Percentiles rank a stretch among this genome's conserved stretches.
These are phyloP conservation scores for Zaprionus kolodkinae DNA, from an alignment of 1,140 invertebrate species.

Conservation along the genomic window DNA sequence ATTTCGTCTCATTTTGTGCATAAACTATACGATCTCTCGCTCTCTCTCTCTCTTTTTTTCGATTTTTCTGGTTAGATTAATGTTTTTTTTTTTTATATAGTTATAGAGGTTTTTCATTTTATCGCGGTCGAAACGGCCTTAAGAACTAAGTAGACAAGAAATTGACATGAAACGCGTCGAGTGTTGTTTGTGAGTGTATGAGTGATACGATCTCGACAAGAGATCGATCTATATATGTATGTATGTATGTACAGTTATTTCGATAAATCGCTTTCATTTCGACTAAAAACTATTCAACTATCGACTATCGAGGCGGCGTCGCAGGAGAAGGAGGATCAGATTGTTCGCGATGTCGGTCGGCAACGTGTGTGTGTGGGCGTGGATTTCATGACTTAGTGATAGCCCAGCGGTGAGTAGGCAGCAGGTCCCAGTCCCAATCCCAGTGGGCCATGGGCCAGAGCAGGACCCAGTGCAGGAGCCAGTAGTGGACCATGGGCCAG, in stretches of 20 bases:
- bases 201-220: conserved; percentile 28
- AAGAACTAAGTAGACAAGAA: conserved; percentile 77
- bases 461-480: conserved; percentile 42
- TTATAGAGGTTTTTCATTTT: conserved; percentile 51
- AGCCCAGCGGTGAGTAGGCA: conserved; percentile 42
- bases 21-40: conserved; percentile 45
- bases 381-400: conserved; percentile 76
- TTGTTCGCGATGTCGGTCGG: conserved; percentile 56
- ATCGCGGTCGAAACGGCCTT: conserved; percentile 80
- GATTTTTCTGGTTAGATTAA: conserved; percentile 1
- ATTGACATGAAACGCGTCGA: conserved; percentile 68
- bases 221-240: conserved; percentile 6
- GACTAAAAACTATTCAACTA: conserved; percentile 76
- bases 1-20: conserved; percentile 45
- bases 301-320: conserved; percentile 53
- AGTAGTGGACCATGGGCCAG: conserved; percentile 8
- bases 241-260: conserved; percentile 53
- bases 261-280: conserved; percentile 72
- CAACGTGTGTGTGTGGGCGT: conserved; percentile 45
- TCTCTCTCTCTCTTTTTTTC: not conserved
- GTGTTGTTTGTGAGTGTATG: conserved; percentile 66
- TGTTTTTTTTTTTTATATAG: conserved; percentile 26
- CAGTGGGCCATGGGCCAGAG: not conserved
- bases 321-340: conserved; percentile 43
- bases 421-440: not conserved